A percentile compares a stretch with the other conserved stretches of the same genome.
Evolutionary conservation across 2,797 vertebrate species (phyloP).

Genomic region (Podargus strigoides): DNA sequence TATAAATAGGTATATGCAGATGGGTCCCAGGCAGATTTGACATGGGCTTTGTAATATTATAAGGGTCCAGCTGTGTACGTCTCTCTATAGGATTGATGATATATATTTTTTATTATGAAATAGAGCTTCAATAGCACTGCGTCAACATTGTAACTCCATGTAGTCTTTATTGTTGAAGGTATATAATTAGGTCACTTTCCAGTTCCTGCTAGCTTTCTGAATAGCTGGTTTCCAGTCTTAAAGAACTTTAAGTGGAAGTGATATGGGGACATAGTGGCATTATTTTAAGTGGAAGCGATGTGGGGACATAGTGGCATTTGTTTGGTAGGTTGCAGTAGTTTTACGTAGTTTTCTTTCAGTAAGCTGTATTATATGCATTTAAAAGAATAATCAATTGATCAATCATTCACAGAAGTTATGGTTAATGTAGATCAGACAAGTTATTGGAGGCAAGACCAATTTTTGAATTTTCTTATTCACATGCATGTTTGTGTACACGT

Average conservation of each 20-base stretch:
- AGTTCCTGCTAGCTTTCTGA: not conserved
- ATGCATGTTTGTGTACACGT: not conserved
- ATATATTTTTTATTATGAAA: not conserved
- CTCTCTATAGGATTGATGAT: not conserved
- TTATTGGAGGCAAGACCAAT: not conserved
- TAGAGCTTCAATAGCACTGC: not conserved
- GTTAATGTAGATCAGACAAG: not conserved
- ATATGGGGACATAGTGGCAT: not conserved
- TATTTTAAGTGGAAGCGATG: not conserved
- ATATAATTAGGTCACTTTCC: not conserved
- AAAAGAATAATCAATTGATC: not conserved
- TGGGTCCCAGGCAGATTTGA: not conserved
- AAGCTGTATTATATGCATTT: not conserved
- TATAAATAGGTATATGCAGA: not conserved
- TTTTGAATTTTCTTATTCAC: not conserved
- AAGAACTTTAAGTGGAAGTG: not conserved
- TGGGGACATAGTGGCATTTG: not conserved
- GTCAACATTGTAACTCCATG: not conserved
- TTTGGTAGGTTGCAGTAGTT: not conserved
- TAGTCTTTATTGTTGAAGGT: not conserved
- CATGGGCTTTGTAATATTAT: not conserved
- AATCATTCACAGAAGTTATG: not conserved
- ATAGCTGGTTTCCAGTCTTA: not conserved
- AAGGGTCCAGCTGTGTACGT: not conserved
- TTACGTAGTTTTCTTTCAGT: not conserved